A percentile compares a stretch with the other conserved stretches of the same genome.
Evolutionary conservation across 2,113 vertebrate genomes (phyloP).

Genomic region (Coptodon rendalli): DNA sequence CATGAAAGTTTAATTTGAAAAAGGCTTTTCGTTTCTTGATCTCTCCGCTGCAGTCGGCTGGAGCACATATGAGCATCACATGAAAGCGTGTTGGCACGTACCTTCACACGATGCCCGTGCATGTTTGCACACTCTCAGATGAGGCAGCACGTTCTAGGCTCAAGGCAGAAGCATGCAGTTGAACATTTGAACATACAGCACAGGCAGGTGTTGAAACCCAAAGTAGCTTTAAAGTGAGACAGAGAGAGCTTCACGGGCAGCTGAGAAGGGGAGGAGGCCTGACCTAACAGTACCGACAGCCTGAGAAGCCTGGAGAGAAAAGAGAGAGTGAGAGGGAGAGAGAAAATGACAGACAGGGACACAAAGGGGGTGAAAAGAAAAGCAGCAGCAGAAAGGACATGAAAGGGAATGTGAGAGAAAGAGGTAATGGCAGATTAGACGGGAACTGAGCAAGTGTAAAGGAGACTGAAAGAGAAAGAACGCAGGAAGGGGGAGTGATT

Average conservation of each 20-base stretch:
- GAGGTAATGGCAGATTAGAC: slow-evolving; percentile 51
- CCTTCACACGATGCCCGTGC: neutral
- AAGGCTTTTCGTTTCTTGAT: neutral
- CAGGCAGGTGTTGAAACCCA: neutral
- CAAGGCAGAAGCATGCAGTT: neutral
- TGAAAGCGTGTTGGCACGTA: slow-evolving; percentile 3
- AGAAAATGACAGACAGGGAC: slow-evolving; percentile 28
- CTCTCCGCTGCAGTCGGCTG: neutral
- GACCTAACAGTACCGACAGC: neutral
- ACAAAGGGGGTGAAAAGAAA: slow-evolving; percentile 51
- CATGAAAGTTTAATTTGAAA: neutral
- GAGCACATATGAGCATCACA: slow-evolving; percentile 14
- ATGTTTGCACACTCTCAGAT: neutral
- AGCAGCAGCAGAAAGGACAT: slow-evolving; percentile 40
- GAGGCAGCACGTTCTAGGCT: neutral
- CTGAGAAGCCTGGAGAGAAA: slow-evolving; percentile 23
- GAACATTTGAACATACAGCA: neutral
- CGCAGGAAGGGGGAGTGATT: slow-evolving; percentile 14
- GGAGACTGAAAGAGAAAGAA: slow-evolving; percentile 19
- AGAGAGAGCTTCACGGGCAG: neutral
- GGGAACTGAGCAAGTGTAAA: slow-evolving; percentile 37
- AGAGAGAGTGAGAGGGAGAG: neutral
- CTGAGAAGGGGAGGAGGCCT: neutral
- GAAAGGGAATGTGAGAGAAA: slow-evolving; percentile 56
- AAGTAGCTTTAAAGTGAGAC: neutral